These are phyloP conservation scores for Hanleya hanleyi DNA, from an alignment of 2,888 invertebrate species.

Conservation along the genomic window DNA sequence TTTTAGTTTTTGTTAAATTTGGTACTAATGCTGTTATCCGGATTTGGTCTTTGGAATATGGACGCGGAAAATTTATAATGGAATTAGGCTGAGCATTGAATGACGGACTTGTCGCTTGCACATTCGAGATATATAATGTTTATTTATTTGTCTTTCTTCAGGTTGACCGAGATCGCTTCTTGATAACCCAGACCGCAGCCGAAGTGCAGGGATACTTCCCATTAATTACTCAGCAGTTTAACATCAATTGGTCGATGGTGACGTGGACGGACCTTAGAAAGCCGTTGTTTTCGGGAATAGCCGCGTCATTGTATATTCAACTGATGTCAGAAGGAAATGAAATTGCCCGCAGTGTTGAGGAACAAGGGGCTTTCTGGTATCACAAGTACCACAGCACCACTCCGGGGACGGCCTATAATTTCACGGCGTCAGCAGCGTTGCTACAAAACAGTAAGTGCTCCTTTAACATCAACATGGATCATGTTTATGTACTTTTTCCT, in stretches of 20 bases:
- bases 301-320: constrained; percentile 39
- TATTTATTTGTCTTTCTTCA: too few species aligned
- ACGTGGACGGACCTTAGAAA: constrained; percentile 53
- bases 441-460: background rate
- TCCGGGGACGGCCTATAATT: background rate
- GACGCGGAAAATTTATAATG: too few species aligned
- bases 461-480: too few species aligned
- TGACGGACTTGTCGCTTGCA: too few species aligned
- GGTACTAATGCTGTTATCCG: too few species aligned
- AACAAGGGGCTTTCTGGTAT: background rate
- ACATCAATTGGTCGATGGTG: constrained; percentile 52
- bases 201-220: background rate
- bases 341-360: background rate
- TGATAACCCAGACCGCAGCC: background rate
- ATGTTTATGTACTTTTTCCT: too few species aligned
- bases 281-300: constrained; percentile 60
- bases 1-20: too few species aligned
- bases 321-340: background rate
- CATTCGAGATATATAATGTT: too few species aligned
- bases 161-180: background rate
- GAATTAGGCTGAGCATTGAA: too few species aligned
- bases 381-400: background rate
- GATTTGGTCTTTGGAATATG: too few species aligned
- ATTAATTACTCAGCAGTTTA: constrained; percentile 31
- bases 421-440: background rate